phyloP scores from a whole-genome alignment of 2,888 invertebrate genomes.

The Eilema griseolum region DNA sequence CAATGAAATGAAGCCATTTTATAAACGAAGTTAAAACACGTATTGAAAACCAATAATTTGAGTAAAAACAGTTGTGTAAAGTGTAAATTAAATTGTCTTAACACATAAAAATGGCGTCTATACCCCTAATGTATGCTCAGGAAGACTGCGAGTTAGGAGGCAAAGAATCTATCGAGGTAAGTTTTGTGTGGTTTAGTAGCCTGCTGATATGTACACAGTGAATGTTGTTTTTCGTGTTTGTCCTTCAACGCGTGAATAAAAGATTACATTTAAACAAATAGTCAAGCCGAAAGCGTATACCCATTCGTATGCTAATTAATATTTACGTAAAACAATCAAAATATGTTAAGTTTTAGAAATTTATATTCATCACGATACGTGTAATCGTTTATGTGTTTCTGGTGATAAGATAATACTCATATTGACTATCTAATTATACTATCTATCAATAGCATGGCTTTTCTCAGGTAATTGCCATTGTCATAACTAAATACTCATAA shows the following conservation, averaged over 20 bases:
- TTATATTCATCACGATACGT: not conserved
- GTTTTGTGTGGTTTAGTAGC: conserved; percentile 23
- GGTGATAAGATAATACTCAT: conserved; percentile 5
- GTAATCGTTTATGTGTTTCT: not conserved
- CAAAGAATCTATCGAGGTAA: conserved; percentile 86
- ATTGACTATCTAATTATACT: not conserved
- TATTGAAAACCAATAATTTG: conserved; percentile 41
- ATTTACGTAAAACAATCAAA: conserved; percentile 15
- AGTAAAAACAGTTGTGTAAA: conserved; percentile 29
- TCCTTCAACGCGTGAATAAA: conserved; percentile 43
- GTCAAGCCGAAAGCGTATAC: conserved; percentile 20
- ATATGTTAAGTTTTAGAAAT: not conserved
- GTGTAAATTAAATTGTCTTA: conserved; percentile 16
- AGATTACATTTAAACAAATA: conserved; percentile 24
- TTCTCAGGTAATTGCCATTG: not conserved
- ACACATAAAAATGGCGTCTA: conserved; percentile 74
- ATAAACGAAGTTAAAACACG: conserved; percentile 26
- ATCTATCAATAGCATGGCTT: not conserved
- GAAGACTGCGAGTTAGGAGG: conserved; percentile 90
- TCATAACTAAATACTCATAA: not conserved
- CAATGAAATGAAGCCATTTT: conserved; percentile 16
- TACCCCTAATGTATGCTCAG: conserved; percentile 88
- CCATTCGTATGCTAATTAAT: conserved; percentile 34
- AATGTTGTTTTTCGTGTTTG: conserved; percentile 46
- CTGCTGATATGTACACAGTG: conserved; percentile 23